phyloP scores from a whole-genome alignment of 1,140 invertebrate species.

The Mesaphorura yosii region DNA sequence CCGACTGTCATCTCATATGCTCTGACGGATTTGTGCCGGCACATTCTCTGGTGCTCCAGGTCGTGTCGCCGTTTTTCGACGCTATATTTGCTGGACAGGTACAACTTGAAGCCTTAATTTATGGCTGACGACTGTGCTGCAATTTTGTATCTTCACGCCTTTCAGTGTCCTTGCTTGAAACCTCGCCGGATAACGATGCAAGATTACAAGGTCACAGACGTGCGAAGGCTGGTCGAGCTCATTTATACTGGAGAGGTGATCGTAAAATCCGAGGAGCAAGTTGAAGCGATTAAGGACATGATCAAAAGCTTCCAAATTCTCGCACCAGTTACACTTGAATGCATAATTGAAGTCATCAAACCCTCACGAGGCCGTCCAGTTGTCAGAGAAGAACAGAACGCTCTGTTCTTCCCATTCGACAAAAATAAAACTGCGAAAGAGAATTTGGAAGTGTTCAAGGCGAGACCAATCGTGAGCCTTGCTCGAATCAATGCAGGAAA shows the following conservation, averaged over 20 bases:
- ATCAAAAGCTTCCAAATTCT: neutral
- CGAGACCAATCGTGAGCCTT: too few species aligned
- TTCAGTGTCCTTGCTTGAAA: neutral
- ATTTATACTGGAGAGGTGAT: neutral
- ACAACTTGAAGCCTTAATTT: too few species aligned
- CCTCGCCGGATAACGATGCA: neutral
- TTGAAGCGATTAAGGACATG: neutral
- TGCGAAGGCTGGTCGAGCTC: neutral
- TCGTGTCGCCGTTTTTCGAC: constrained; percentile 6
- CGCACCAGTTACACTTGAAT: too few species aligned
- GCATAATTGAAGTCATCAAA: too few species aligned
- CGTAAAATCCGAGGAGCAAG: neutral
- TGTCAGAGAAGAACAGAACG: too few species aligned
- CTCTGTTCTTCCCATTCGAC: too few species aligned
- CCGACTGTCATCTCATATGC: constrained; percentile 13
- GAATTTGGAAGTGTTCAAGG: too few species aligned
- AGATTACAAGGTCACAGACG: neutral
- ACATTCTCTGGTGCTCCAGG: constrained; percentile 7
- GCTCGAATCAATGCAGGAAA: too few species aligned
- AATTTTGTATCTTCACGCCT: neutral
- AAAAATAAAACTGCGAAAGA: too few species aligned
- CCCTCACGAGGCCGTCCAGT: too few species aligned
- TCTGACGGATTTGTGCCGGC: constrained; percentile 13
- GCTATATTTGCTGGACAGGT: constrained; percentile 8
- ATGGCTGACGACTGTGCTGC: neutral